Base-by-base conservation (phyloP, 1,140 invertebrate species). In the Drosophila jambulina region DNA sequence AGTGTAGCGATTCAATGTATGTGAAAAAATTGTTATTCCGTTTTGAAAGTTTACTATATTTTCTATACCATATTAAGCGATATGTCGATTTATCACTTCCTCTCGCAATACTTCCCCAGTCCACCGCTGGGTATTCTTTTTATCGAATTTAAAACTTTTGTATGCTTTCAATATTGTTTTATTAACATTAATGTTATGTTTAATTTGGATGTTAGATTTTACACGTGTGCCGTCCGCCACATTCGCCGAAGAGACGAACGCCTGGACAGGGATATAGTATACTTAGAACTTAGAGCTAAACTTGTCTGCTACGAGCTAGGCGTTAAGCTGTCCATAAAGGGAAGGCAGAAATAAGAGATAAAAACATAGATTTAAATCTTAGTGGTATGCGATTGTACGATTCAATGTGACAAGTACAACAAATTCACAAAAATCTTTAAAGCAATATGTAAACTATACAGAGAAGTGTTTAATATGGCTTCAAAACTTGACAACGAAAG, bases 151-250 rank as follows among this genome's bases (percentile, higher is more conserved):
- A 32, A 12, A 34, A 34, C 13, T 2, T 2, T 4, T 10, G 13
- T 65, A 60, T 65, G 79, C 45, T 79, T 75, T 80, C 46, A 78
- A 74, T 82, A 83, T 68, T 48, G 36, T 69, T 88, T 86, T 88
- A 87, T 88, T 80, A 88, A 87, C 84, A 83, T 86, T 86, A 82
- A 72, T 75, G 42, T 77, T 57, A 38, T 56, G 43, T 78, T 78
- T 62, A 80, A 80, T 84, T 88, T 82, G 75, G 76, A 82, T 77
- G 80, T 80, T 84, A 74, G 77, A 87, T 80, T 88, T 88, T 87
- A 88, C 84, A 87, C 62, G 70, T 83, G 74, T 72, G 49, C 54
- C 76, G 64, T 49, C 53, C 53, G 21, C 15, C 49, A 46, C 56
- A 58, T 80, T 82, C 70, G 65, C 56, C 61, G 12, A 23, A 10